Conservation (phyloP, 2,797 vertebrate genomes). For the Betta splendens region DNA sequence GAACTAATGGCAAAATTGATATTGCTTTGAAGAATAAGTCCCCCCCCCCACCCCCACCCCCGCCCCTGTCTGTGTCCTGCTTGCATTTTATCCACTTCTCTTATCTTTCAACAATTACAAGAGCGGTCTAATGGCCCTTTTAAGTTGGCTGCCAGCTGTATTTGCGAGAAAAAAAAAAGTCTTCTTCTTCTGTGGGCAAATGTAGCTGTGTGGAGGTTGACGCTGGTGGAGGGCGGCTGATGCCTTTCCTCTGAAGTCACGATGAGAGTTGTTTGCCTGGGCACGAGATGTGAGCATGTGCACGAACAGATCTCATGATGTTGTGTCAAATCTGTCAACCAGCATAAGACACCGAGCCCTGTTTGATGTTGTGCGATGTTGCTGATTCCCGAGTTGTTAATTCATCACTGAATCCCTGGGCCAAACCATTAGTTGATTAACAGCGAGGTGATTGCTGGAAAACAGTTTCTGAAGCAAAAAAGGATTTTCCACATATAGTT, state of each 20-base stretch:
- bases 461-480: constrained; percentile 30
- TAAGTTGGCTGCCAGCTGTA: constrained; percentile 82
- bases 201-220: constrained; percentile 57
- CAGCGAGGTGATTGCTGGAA: constrained; percentile 20
- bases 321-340: constrained; percentile 69
- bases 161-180: constrained; percentile 74
- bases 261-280: constrained; percentile 70
- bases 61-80: constrained; percentile 60
- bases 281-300: constrained; percentile 64
- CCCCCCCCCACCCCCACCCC: constrained; percentile 19
- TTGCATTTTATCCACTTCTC: constrained; percentile 71
- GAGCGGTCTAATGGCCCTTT: constrained; percentile 81
- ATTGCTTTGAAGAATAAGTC: constrained; percentile 84
- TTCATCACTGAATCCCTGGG: background rate
- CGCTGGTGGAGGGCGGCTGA: constrained; percentile 53
- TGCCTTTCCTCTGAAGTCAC: constrained; percentile 76
- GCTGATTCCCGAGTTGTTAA: constrained; percentile 37
- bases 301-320: constrained; percentile 48
- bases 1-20: constrained; percentile 84
- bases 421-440: constrained; percentile 33
- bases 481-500: constrained; percentile 9
- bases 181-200: constrained; percentile 75
- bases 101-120: constrained; percentile 84
- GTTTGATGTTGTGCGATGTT: constrained; percentile 67
- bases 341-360: constrained; percentile 42